Evolutionary conservation across 2,888 invertebrate species (phyloP), one percentile per base, ranked within the genome.

Genomic region (Philhelius pedissequus): DNA sequence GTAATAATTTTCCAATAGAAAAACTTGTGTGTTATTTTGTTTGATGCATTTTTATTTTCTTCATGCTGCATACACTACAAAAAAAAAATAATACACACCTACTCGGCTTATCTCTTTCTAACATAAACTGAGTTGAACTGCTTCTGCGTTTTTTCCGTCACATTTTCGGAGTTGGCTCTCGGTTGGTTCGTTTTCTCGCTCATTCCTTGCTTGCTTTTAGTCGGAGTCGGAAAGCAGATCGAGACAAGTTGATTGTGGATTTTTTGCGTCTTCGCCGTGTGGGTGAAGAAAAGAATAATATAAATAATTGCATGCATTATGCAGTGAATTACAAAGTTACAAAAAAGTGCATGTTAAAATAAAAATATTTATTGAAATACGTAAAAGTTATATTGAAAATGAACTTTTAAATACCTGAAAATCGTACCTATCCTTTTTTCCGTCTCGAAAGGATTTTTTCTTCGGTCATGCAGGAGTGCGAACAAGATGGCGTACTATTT

Each of bases 151-250:
- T 38, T 27, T 11, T 27, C 45, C 4, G 43, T 58, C 58, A 50
- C 32, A 30, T 20, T 25, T 70, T 54, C 38, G 35, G 11, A 30
- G 8, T 27, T 18, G 18, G 18, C 43, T 68, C 56, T 32, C 9
- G 13, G 22, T 27, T 35, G 11, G 30, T 71, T 58, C 50, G n/a
- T 79, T 69, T 43, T 79, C 84, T 84, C 75, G 52, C 75, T 79
- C 79, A 52, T 79, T 40, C 79, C 48, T 54, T 48, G 30, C 25
- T 18, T 64, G 74, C 75, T n/a, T n/a, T n/a, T n/a, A n/a, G n/a
- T n/a, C n/a, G n/a, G n/a, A 84, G 84, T 84, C 52, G 83, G 52
- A 56, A 79, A 79, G 35, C 70, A 79, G 79, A 75, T 70, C 74
- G 70, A 84, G 75, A 75, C 52, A 52, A 50, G 68, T 52, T 54